Evolutionary conservation across 2,888 invertebrate genomes (phyloP), one percentile per base, ranked within the genome.

Genomic region (Megalurothrips usitatus): DNA sequence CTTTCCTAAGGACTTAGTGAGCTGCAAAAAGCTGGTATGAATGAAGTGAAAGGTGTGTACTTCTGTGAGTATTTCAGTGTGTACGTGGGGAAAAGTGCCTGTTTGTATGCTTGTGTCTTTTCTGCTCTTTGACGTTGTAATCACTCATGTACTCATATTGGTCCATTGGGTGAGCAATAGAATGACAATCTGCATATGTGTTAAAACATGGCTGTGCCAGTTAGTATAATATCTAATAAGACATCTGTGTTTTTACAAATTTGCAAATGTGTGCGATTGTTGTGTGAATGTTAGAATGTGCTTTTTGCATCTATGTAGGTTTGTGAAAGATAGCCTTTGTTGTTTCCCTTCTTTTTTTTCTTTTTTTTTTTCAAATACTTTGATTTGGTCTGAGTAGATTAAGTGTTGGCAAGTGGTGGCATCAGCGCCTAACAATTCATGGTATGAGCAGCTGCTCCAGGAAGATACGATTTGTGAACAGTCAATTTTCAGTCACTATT

Each of bases 351-450:
- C 12, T 75, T 75, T 23, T 75, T 26, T 75, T 26, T 68, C 4
- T 23, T 23, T 26, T 26, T 75, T 75, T 75, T 75, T 75, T 26
- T 26, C 23, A 12, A 75, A 75, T 23, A 75, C 23, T 75, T 75
- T 75, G 68, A 75, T 75, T 75, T 75, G 68, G 68, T 75, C 68
- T 75, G 68, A 75, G 68, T 75, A 75, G 68, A 75, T 75, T 75
- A 75, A 75, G 68, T 75, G 68, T 75, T 75, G 68, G 68, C 68
- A 75, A 23, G 68, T 26, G 68, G 68, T 75, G 68, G 68, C 26
- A 75, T 75, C 68, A 75, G 68, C 23, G 68, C 68, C 68, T 26
- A 75, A 26, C 68, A 75, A 75, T 75, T 75, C 68, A 75, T 75
- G 68, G 68, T 75, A 75, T 75, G 68, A 75, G 68, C 68, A 75